phyloP scores from a whole-genome alignment of 2,888 invertebrate species.

The Ptychoptera contaminata region DNA sequence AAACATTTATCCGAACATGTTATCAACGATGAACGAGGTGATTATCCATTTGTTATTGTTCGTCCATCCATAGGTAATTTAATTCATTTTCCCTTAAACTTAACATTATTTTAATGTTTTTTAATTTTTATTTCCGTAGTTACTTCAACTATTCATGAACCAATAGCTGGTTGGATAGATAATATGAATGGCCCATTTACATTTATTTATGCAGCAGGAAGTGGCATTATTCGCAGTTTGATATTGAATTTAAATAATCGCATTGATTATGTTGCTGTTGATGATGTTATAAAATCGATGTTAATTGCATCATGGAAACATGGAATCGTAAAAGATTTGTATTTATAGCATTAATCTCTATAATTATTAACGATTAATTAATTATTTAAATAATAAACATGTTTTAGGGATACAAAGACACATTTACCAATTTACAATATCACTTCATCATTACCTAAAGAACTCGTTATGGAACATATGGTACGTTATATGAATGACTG shows the following conservation, averaged over 20 bases:
- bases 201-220: constrained; percentile 51
- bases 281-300: constrained; percentile 56
- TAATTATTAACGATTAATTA: too few relatives aligned
- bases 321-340: too few relatives aligned
- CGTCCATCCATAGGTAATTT: constrained; percentile 69
- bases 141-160: constrained; percentile 43
- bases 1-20: constrained; percentile 77
- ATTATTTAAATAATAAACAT: too few relatives aligned
- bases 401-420: too few relatives aligned
- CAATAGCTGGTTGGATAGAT: constrained; percentile 71
- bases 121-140: too few relatives aligned
- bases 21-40: constrained; percentile 46
- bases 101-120: too few relatives aligned
- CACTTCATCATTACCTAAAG: constrained; percentile 43
- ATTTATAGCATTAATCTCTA: too few relatives aligned
- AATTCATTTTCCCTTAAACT: background rate
- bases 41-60: constrained; percentile 59
- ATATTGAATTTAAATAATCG: constrained; percentile 41
- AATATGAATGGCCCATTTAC: constrained; percentile 84
- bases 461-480: too few relatives aligned
- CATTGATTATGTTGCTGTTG: constrained; percentile 70
- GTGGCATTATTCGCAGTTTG: constrained; percentile 52
- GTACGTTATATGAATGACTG: too few relatives aligned
- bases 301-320: constrained; percentile 54
- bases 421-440: too few relatives aligned